A percentile compares a stretch with the other conserved stretches of the same genome.
These are phyloP conservation scores for Heteronetta atricapilla DNA, from an alignment of 2,113 vertebrate species.

Conservation along the genomic window DNA sequence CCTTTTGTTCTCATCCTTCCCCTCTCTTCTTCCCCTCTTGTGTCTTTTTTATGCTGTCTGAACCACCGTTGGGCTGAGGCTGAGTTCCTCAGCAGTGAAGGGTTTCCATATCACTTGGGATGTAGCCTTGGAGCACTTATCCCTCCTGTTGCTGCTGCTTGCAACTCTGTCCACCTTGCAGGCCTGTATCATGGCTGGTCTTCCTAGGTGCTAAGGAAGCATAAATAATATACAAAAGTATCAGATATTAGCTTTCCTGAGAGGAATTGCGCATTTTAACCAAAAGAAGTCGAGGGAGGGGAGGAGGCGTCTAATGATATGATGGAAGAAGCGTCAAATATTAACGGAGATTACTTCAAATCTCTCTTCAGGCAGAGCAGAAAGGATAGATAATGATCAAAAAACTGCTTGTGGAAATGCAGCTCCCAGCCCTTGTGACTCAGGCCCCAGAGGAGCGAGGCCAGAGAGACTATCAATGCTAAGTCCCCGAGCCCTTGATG, in stretches of 20 bases:
- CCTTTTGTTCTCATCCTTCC: background rate
- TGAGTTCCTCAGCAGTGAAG: background rate
- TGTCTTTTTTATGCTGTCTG: background rate
- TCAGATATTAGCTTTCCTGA: background rate
- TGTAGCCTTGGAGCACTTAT: background rate
- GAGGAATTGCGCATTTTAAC: background rate
- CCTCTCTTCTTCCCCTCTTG: background rate
- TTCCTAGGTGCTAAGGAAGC: background rate
- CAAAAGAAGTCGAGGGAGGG: background rate
- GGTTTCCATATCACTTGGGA: background rate
- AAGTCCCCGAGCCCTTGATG: constrained; percentile 33
- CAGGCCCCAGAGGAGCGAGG: background rate
- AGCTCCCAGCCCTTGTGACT: constrained; percentile 27
- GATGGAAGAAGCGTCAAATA: background rate
- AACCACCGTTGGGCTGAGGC: fast-evolving
- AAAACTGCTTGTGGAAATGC: background rate
- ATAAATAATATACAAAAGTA: background rate
- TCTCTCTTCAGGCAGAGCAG: background rate
- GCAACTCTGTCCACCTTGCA: background rate
- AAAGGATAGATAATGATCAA: constrained; percentile 32
- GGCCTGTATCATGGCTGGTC: background rate
- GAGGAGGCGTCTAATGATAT: background rate
- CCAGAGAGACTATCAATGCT: background rate
- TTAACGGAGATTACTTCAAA: constrained; percentile 4
- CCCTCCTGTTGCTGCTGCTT: background rate